phyloP scores from a whole-genome alignment of 2,888 invertebrate genomes.

The Drepanosiphum platanoidis region DNA sequence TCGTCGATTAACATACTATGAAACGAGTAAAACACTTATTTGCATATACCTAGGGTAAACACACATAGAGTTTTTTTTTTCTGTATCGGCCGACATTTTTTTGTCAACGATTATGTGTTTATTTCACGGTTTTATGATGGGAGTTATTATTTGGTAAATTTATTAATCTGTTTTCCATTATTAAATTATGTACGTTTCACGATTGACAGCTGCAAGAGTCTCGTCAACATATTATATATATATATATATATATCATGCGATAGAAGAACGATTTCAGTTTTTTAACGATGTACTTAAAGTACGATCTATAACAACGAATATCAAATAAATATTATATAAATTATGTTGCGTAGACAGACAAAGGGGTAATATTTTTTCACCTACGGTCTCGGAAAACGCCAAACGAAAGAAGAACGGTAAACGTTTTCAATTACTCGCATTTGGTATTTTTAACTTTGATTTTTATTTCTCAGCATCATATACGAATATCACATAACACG shows the following conservation, averaged over 20 bases:
- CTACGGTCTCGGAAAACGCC: neutral
- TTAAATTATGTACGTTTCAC: neutral
- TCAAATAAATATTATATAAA: too few relatives aligned
- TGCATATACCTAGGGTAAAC: neutral
- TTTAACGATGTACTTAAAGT: too few relatives aligned
- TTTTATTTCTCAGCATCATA: neutral
- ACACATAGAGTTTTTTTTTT: constrained; percentile 1
- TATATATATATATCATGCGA: too few relatives aligned
- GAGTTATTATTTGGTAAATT: neutral
- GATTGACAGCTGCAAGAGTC: neutral
- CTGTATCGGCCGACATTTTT: neutral
- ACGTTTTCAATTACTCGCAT: too few relatives aligned
- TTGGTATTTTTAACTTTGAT: too few relatives aligned
- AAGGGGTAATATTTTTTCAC: neutral
- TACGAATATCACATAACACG: neutral
- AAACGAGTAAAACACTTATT: constrained; percentile 21
- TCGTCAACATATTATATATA: constrained; percentile 22
- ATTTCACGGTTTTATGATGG: neutral
- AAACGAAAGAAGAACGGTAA: neutral
- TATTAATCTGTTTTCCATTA: neutral
- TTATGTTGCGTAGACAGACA: neutral
- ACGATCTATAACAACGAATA: neutral
- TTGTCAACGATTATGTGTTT: neutral
- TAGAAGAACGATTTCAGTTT: constrained; percentile 14
- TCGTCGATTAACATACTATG: constrained; percentile 30